Conservation (phyloP, 2,113 vertebrate species). For the Perca flavescens region DNA sequence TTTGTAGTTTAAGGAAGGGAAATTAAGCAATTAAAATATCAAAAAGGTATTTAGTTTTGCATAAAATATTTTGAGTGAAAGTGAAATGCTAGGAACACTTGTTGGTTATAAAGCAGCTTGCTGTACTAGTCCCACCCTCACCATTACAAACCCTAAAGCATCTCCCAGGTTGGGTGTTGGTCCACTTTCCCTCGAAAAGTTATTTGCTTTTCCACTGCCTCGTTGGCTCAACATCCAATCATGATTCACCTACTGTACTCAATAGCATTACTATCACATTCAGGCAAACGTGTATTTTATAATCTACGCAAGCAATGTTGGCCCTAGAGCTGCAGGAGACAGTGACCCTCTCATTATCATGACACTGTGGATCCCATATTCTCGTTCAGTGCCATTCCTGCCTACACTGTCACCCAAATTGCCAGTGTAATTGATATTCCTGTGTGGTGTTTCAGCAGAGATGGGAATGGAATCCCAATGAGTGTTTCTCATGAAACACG, state of each 20-base stretch:
- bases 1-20: slow-evolving; percentile 4
- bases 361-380: slow-evolving; percentile 52
- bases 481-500: slow-evolving; percentile 78
- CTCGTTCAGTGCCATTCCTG: slow-evolving; percentile 35
- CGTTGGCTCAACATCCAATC: background rate
- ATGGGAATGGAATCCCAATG: slow-evolving; percentile 77
- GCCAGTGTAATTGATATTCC: slow-evolving; percentile 77
- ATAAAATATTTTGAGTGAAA: slow-evolving; percentile 28
- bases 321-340: slow-evolving; percentile 30
- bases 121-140: slow-evolving; percentile 2
- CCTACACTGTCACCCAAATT: slow-evolving; percentile 70
- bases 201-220: slow-evolving; percentile 28
- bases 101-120: background rate
- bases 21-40: slow-evolving; percentile 8
- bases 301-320: slow-evolving; percentile 31
- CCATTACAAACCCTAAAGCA: background rate
- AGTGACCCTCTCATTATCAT: slow-evolving; percentile 68
- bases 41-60: slow-evolving; percentile 29
- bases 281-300: slow-evolving; percentile 34
- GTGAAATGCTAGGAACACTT: background rate
- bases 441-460: slow-evolving; percentile 71
- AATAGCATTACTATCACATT: slow-evolving; percentile 31
- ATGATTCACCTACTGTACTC: slow-evolving; percentile 25
- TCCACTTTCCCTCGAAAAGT: slow-evolving; percentile 25
- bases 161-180: slow-evolving; percentile 13